A percentile compares a stretch with the other conserved stretches of the same genome.
Evolutionary conservation across 2,797 vertebrate species (phyloP).

Genomic region (Chelidonichthys spinosus): DNA sequence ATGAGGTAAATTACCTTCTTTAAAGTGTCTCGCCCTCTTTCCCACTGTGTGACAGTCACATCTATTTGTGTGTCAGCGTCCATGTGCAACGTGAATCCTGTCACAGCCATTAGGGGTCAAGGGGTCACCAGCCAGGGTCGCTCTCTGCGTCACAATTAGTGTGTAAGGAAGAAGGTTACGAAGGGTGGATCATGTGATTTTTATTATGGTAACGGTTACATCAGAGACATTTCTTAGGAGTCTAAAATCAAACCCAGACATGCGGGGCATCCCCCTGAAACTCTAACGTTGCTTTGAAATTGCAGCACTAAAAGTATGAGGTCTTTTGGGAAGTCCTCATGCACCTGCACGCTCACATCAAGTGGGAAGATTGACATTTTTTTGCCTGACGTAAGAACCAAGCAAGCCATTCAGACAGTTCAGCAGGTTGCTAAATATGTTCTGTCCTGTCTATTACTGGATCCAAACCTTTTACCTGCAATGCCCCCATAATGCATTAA

Average conservation of each 20-base stretch:
- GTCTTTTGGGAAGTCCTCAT: not conserved
- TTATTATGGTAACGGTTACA: not conserved
- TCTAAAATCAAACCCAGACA: not conserved
- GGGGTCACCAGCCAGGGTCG: slow-evolving; percentile 25
- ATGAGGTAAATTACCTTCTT: not conserved
- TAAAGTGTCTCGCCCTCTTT: not conserved
- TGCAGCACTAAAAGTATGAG: not conserved
- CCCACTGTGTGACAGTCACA: not conserved
- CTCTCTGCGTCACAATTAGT: slow-evolving; percentile 2
- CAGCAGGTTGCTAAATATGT: not conserved
- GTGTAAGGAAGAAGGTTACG: slow-evolving; percentile 20
- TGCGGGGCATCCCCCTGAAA: no score
- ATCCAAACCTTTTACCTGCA: not conserved
- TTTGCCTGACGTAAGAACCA: not conserved
- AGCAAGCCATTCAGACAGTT: not conserved
- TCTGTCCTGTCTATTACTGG: not conserved
- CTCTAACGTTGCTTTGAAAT: not conserved
- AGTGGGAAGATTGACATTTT: not conserved
- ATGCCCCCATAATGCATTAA: not conserved
- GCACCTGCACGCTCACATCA: not conserved
- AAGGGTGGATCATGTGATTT: slow-evolving; percentile 16
- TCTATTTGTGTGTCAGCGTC: slow-evolving; percentile 37
- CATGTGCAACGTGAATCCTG: slow-evolving; percentile 28
- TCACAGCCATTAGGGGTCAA: slow-evolving; percentile 11
- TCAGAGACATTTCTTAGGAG: slow-evolving; percentile 4